Conservation (phyloP, 2,113 vertebrate species). For the Atlantisia rogersi region DNA sequence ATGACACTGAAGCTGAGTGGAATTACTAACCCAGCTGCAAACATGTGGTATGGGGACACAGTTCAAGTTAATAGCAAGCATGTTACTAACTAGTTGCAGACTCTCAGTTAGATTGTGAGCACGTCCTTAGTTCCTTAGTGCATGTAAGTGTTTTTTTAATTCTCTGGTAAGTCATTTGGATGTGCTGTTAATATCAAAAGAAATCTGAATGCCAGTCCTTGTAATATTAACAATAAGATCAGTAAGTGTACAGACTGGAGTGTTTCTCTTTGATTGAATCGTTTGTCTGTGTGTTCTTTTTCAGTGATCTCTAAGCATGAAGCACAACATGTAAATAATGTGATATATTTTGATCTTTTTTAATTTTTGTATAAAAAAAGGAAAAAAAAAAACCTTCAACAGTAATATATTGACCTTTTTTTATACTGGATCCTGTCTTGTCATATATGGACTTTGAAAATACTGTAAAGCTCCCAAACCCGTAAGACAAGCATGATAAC, state of each 20-base stretch:
- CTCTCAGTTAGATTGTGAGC: neutral
- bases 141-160: neutral
- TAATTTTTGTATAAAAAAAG: constrained; percentile 80
- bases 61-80: neutral
- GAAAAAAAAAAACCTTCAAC: constrained; percentile 64
- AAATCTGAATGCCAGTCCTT: neutral
- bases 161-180: neutral
- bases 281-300: constrained; percentile 76
- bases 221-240: neutral
- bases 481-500: neutral
- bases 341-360: constrained; percentile 85
- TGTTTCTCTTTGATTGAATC: neutral
- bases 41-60: neutral
- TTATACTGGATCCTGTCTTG: constrained; percentile 60
- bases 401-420: constrained; percentile 93
- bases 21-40: neutral
- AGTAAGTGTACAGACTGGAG: neutral
- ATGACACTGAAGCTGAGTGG: neutral
- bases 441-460: constrained; percentile 60
- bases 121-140: neutral
- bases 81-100: neutral
- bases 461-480: constrained; percentile 29
- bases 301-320: constrained; percentile 88
- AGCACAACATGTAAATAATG: constrained; percentile 85
- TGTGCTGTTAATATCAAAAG: neutral